Conservation (phyloP, 2,888 invertebrate species). For the Euspilapteryx auroguttella region DNA sequence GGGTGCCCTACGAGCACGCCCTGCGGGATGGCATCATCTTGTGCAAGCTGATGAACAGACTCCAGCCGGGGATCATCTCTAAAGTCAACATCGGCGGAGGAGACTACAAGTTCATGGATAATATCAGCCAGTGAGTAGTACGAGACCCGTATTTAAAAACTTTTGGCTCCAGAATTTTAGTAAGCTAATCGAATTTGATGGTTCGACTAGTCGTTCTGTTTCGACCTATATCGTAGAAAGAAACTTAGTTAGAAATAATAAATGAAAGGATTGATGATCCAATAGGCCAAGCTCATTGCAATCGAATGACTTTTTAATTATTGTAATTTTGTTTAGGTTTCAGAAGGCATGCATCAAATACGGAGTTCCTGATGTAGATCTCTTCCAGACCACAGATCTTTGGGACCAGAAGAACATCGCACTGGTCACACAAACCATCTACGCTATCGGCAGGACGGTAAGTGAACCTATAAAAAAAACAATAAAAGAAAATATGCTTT, state of each 20-base stretch:
- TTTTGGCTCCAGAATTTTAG: no score
- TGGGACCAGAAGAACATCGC: conserved; percentile 90
- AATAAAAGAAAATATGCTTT: no score
- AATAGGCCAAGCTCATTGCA: no score
- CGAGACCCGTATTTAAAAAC: no score
- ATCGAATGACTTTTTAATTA: no score
- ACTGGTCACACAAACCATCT: conserved; percentile 84
- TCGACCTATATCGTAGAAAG: no score
- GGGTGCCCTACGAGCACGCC: conserved; percentile 73
- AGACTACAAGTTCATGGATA: conserved; percentile 97
- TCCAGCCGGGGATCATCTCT: conserved; percentile 81
- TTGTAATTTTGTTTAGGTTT: conserved; percentile 63
- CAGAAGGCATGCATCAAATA: conserved; percentile 79
- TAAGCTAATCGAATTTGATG: no score
- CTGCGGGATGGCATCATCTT: conserved; percentile 83
- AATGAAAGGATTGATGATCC: no score
- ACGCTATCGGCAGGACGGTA: conserved; percentile 86
- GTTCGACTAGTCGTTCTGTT: no score
- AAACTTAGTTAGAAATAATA: no score
- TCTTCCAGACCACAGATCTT: conserved; percentile 90
- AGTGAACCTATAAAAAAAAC: no score
- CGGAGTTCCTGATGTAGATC: conserved; percentile 84
- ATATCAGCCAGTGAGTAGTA: conserved; percentile 86
- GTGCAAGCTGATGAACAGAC: conserved; percentile 87
- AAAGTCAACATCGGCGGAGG: conserved; percentile 84